These are phyloP conservation scores for Aplidium turbinatum DNA, from an alignment of 23 tunicate species.

Conservation along the genomic window DNA sequence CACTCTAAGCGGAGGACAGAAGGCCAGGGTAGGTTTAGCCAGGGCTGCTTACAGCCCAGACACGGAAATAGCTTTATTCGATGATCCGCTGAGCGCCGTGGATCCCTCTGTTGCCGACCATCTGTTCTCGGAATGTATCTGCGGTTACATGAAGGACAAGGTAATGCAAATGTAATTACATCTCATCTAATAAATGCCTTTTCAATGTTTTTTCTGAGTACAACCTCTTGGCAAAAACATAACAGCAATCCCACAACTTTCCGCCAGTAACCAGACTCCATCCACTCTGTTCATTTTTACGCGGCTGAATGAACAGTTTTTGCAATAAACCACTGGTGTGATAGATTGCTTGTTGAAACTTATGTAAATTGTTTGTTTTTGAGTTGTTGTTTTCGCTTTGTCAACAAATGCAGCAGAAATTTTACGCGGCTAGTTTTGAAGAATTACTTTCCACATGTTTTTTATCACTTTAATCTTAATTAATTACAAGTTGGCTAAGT, in stretches of 20 bases:
- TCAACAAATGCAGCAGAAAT: too few species aligned
- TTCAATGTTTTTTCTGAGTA: too few species aligned
- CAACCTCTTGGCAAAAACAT: too few species aligned
- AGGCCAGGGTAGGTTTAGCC: slow-evolving; percentile 89
- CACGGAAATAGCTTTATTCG: slow-evolving; percentile 60
- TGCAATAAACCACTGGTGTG: too few species aligned
- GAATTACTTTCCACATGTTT: neutral
- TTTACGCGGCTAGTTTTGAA: neutral
- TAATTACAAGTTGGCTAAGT: neutral
- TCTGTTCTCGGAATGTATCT: slow-evolving; percentile 68
- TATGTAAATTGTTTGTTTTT: too few species aligned
- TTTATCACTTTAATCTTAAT: neutral
- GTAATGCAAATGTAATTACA: slow-evolving; percentile 32
- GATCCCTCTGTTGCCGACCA: slow-evolving; percentile 79
- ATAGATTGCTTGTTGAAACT: too few species aligned
- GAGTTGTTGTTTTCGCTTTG: too few species aligned
- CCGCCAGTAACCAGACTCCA: too few species aligned
- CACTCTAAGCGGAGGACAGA: slow-evolving; percentile 92
- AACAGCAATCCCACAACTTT: too few species aligned
- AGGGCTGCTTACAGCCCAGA: slow-evolving; percentile 69
- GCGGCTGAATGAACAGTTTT: too few species aligned
- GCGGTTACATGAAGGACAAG: slow-evolving; percentile 59
- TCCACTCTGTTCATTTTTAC: too few species aligned
- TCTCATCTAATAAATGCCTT: too few species aligned
- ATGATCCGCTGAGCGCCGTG: slow-evolving; percentile 94